Evolutionary conservation across 2,113 vertebrate species (phyloP).

Genomic region (Monarcha castaneiventris): DNA sequence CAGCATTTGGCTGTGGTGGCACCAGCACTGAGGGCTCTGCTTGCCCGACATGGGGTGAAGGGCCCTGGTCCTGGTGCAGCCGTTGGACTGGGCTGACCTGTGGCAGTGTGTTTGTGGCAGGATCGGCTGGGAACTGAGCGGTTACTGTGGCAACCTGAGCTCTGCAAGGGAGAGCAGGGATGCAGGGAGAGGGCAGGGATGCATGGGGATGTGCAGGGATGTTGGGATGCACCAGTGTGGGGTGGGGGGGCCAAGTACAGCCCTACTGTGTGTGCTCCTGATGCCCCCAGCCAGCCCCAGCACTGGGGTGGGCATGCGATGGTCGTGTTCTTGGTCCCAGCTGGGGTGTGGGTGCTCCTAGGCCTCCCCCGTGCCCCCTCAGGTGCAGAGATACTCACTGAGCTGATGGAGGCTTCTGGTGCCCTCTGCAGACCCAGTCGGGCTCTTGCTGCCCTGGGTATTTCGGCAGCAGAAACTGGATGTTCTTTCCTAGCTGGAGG

Average conservation of each 20-base stretch:
- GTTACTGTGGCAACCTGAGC: slow-evolving; percentile 11
- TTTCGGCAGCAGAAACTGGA: neutral
- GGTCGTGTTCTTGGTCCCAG: neutral
- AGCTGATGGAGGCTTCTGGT: neutral
- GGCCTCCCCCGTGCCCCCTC: fast-evolving
- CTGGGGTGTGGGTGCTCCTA: neutral
- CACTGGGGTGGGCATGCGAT: too few relatives aligned
- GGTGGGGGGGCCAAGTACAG: neutral
- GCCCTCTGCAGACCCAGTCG: neutral
- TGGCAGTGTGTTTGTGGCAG: neutral
- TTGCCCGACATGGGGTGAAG: fast-evolving
- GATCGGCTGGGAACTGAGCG: neutral
- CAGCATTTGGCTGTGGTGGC: neutral
- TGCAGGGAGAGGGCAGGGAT: neutral
- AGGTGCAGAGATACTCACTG: neutral
- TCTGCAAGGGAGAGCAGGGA: neutral
- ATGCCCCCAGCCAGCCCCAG: neutral
- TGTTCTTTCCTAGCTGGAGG: neutral
- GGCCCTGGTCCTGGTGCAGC: neutral
- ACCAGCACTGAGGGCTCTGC: neutral
- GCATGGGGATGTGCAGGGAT: neutral
- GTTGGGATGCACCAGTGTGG: fast-evolving
- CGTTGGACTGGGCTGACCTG: neutral
- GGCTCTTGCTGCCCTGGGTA: fast-evolving
- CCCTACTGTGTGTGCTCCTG: fast-evolving